Evolutionary conservation across 2,797 vertebrate genomes (phyloP).

Genomic region (Falco novaeseelandiae): DNA sequence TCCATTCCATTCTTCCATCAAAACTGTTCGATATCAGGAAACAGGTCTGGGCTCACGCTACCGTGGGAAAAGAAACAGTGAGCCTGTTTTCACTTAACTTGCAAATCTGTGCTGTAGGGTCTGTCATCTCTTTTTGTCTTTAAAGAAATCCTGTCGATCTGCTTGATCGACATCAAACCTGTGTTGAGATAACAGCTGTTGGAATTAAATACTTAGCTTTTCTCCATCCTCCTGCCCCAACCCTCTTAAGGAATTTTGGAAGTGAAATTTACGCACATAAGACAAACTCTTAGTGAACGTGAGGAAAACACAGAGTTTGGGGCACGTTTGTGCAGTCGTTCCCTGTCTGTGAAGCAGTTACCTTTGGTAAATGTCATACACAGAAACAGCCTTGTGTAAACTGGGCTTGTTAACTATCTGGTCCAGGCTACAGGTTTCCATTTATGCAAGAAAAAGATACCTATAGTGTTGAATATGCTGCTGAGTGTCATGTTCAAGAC

Average conservation of each 20-base stretch:
- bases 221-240: not conserved
- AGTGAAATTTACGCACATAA: not conserved
- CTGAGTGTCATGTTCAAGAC: not conserved
- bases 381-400: not conserved
- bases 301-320: not conserved
- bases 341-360: not conserved
- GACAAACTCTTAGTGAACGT: not conserved
- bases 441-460: not conserved
- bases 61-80: not conserved
- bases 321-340: not conserved
- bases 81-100: not conserved
- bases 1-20: not conserved
- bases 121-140: not conserved
- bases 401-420: not conserved
- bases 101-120: not conserved
- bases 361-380: not conserved
- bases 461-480: not conserved
- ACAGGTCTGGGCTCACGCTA: not conserved
- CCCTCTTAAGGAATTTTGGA: not conserved
- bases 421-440: not conserved
- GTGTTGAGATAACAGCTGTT: not conserved
- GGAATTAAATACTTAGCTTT: not conserved
- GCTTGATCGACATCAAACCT: not conserved
- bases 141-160: not conserved
- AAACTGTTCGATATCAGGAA: not conserved